phyloP scores from a whole-genome alignment of 2,797 vertebrate species.

The Macropodus opercularis region DNA sequence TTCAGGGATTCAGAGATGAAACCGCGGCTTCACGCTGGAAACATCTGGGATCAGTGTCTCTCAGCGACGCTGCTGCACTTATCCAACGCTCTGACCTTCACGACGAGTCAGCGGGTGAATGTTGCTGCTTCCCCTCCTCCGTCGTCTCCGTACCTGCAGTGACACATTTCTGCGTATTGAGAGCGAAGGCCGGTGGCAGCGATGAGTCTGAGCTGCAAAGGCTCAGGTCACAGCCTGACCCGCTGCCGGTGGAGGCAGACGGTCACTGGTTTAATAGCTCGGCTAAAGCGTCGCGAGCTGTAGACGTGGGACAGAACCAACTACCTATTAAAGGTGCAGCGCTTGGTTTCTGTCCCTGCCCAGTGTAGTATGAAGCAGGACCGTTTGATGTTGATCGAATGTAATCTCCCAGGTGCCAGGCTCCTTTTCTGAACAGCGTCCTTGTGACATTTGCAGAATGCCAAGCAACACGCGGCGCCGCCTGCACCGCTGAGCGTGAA shows the following conservation, averaged over 20 bases:
- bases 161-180: no score
- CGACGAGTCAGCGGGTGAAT: background rate
- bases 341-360: conserved; percentile 54
- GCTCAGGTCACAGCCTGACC: no score
- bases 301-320: no score
- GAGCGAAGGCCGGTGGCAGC: no score
- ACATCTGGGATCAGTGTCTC: background rate
- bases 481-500: conserved; percentile 19
- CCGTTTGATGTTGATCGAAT: conserved; percentile 75
- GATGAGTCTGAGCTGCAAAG: no score
- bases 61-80: background rate
- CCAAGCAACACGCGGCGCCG: conserved; percentile 58
- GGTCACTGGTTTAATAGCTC: no score
- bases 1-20: conserved; percentile 4
- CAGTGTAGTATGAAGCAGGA: conserved; percentile 54
- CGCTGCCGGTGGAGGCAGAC: no score
- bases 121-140: background rate
- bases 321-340: no score
- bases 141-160: no score
- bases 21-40: background rate
- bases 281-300: no score
- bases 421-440: conserved; percentile 56
- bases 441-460: conserved; percentile 74
- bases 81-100: background rate
- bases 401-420: conserved; percentile 69